phyloP scores from a whole-genome alignment of 2,888 invertebrate species.

The Tridacna crocea region DNA sequence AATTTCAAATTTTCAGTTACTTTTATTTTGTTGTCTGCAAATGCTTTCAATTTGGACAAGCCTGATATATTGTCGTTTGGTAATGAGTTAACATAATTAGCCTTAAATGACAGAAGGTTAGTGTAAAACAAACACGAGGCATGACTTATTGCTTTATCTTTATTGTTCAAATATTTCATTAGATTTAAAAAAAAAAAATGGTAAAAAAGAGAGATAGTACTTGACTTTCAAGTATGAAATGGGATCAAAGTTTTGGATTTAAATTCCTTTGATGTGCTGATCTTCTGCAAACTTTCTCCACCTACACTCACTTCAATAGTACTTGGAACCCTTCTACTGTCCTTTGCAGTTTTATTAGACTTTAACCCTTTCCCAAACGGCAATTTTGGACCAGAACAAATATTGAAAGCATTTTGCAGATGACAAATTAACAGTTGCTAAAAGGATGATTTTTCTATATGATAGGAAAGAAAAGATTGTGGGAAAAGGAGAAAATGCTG shows the following conservation, averaged over 20 bases:
- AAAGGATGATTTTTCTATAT: too few species aligned
- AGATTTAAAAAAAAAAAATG: not conserved
- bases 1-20: too few species aligned
- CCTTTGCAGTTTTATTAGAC: too few species aligned
- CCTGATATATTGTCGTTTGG: too few species aligned
- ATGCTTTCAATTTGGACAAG: too few species aligned
- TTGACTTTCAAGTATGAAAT: constrained; percentile 23
- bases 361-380: too few species aligned
- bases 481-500: too few species aligned
- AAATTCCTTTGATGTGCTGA: constrained; percentile 37
- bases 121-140: not conserved
- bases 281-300: constrained; percentile 31
- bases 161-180: not conserved
- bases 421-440: too few species aligned
- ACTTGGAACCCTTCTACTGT: not conserved
- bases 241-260: constrained; percentile 13
- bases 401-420: too few species aligned
- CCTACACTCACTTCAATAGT: constrained; percentile 18
- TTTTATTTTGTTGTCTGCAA: too few species aligned
- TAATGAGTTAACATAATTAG: not conserved
- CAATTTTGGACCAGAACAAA: too few species aligned
- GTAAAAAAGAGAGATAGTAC: constrained; percentile 1
- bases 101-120: not conserved
- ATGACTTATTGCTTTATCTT: not conserved
- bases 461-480: too few species aligned